Base-by-base conservation (phyloP, 1,140 invertebrate species). In the Pomacea maculata region DNA sequence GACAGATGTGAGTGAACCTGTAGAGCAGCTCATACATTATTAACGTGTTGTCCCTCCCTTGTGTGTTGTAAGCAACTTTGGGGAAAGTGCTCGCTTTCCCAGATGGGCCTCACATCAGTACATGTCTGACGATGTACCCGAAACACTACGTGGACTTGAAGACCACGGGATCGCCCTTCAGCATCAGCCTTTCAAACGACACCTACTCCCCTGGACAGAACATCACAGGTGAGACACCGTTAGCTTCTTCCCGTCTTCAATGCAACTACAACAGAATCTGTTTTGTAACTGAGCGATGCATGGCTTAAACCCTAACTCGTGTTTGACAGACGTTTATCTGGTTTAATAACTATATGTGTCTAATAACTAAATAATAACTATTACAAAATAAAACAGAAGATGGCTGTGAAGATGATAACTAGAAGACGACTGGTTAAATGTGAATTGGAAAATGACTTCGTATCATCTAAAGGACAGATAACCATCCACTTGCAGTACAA, bases 141-240 rank as follows among this genome's bases (percentile, higher is more conserved):
- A 34, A 64, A 19, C 75, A 77, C 64, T 63, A 65, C 0, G 75
- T 45, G 25, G 25, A 65, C 10, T 8, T 21, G 19, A 34, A 77
- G 29, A 64, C 21, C 1, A 19, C 17, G 5, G 29, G 17, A 7
- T 5, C 75, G 3, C 75, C 75, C 5, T 77, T 52, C 75, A 17
- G 11, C 0, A 29, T 77, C 17, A 21, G 21, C n/a, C 14, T 77
- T 9, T 77, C 63, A 17, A 21, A 29, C 5, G 75, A 29, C 25
- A 77, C 75, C 52, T 77, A 77, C 63, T 10, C 25, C 0, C 75
- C 75, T 14, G 75, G 75, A 77, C 75, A 77, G 29, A 77, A 77
- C 34, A 25, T 77, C 10, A 67, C 75, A 10, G 25, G 75, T 77
- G 4, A 19, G 75, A 61, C 21, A 61, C 11, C 15, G 15, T 61